These are phyloP conservation scores for Ceratotherium simum DNA, from an alignment of 2,113 vertebrate genomes.

Conservation along the genomic window DNA sequence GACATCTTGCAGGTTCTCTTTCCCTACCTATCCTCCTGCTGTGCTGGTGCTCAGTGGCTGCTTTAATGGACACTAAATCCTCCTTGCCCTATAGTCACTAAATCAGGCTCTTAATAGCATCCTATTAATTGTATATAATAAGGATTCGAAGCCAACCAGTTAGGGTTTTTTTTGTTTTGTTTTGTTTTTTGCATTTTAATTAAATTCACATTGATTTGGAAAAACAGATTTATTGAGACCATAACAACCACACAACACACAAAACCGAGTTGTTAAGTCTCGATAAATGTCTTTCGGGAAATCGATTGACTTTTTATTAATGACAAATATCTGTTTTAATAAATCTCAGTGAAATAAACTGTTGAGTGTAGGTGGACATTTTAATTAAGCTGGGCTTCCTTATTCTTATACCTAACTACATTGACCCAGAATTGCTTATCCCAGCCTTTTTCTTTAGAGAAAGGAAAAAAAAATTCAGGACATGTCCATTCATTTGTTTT, in stretches of 20 bases:
- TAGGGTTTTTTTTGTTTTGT: background rate
- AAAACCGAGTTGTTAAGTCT: constrained; percentile 71
- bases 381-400: constrained; percentile 65
- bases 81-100: constrained; percentile 52
- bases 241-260: constrained; percentile 59
- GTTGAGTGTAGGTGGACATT: constrained; percentile 53
- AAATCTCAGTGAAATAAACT: constrained; percentile 70
- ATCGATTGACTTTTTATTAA: constrained; percentile 77
- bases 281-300: constrained; percentile 67
- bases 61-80: constrained; percentile 59
- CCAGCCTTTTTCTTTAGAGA: background rate
- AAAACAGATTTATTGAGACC: constrained; percentile 76
- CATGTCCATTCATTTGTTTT: background rate
- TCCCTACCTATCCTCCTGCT: background rate
- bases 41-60: background rate
- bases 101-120: constrained; percentile 75
- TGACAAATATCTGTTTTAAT: constrained; percentile 71
- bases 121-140: constrained; percentile 76
- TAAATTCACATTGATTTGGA: constrained; percentile 79
- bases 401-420: constrained; percentile 14
- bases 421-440: constrained; percentile 39
- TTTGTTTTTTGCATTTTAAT: constrained; percentile 77
- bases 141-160: constrained; percentile 65
- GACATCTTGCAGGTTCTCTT: background rate
- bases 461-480: background rate